A percentile compares a stretch with the other conserved stretches of the same genome.
Conservation (phyloP, 2,113 vertebrate species). For the Elephas maximus region DNA sequence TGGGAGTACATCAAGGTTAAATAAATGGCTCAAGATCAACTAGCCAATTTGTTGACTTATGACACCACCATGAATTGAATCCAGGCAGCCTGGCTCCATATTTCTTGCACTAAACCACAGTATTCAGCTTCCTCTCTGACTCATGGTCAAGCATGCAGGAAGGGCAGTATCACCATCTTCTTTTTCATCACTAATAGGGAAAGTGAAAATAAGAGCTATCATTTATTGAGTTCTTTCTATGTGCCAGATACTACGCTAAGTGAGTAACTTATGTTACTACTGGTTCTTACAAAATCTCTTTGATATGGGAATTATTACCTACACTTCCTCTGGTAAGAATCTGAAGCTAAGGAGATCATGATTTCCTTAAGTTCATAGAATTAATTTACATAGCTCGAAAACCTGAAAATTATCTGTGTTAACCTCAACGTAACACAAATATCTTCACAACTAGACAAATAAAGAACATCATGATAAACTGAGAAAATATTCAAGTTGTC, state of each 20-base stretch:
- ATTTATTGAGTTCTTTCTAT: not conserved
- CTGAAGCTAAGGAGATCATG: constrained; percentile 28
- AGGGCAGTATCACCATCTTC: not conserved
- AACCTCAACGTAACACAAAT: too few species aligned
- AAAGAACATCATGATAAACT: too few species aligned
- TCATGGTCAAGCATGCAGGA: not conserved
- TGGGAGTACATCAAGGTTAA: not conserved
- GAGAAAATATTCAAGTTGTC: too few species aligned
- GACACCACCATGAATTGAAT: not conserved
- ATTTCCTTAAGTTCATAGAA: constrained; percentile 1
- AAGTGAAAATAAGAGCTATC: not conserved
- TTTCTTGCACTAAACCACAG: not conserved
- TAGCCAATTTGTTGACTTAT: not conserved
- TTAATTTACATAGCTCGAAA: not conserved
- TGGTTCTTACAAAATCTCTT: not conserved
- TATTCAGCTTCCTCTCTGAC: not conserved
- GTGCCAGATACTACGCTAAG: not conserved
- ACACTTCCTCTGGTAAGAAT: not conserved
- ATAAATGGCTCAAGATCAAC: not conserved
- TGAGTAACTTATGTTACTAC: not conserved
- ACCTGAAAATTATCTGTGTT: not conserved
- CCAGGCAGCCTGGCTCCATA: not conserved
- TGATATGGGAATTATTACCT: not conserved
- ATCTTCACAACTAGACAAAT: too few species aligned
- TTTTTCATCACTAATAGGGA: not conserved